Evolutionary conservation across 2,113 vertebrate genomes (phyloP).

Genomic region (Dasyurus viverrinus): DNA sequence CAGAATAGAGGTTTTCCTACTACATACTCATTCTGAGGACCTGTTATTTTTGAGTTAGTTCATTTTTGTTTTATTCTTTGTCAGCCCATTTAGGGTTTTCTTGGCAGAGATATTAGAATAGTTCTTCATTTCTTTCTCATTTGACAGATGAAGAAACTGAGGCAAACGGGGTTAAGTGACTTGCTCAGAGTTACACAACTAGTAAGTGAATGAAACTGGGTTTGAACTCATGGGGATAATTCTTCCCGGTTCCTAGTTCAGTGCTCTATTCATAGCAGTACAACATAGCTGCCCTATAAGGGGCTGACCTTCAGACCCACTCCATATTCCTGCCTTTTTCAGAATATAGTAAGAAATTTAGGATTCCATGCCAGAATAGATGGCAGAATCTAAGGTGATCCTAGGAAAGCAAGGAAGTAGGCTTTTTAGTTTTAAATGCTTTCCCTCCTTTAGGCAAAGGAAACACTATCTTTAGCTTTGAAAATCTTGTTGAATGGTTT

Average conservation of each 20-base stretch:
- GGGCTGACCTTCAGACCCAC: background rate
- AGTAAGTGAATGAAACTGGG: background rate
- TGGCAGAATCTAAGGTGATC: conserved; percentile 55
- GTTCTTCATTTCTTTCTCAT: background rate
- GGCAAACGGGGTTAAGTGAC: too few species aligned
- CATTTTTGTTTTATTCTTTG: background rate
- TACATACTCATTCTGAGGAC: background rate
- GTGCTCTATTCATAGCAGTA: background rate
- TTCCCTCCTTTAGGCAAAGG: conserved; percentile 67
- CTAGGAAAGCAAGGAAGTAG: conserved; percentile 60
- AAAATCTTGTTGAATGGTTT: conserved; percentile 57
- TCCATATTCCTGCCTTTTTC: conserved; percentile 31
- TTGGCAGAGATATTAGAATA: too few species aligned
- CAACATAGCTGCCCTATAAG: background rate
- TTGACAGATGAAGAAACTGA: background rate
- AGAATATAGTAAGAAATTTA: conserved; percentile 6
- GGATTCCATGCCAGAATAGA: conserved; percentile 21
- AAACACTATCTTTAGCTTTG: conserved; percentile 62
- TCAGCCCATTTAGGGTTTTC: background rate
- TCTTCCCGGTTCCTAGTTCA: background rate
- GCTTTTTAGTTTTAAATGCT: conserved; percentile 64
- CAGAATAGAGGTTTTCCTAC: background rate
- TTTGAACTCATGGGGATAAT: background rate
- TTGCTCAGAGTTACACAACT: too few species aligned
- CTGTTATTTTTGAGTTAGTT: background rate